Evolutionary conservation across 2,113 vertebrate species (phyloP), one percentile per base, ranked within the genome.

Genomic region (Argyrosomus japonicus): DNA sequence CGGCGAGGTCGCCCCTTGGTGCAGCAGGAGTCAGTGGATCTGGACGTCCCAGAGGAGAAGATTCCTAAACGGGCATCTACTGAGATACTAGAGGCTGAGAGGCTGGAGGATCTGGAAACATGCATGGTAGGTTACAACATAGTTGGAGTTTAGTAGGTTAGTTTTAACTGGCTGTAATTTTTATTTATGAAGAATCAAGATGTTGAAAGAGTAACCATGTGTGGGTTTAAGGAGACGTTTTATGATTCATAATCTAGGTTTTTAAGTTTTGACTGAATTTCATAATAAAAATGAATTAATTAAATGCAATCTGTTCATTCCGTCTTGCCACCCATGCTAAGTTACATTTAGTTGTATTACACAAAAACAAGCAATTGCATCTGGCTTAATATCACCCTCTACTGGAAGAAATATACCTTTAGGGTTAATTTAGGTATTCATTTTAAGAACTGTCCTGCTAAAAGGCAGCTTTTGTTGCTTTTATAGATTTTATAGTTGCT

Each of bases 71-170:
- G 96, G 68, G 93, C 95, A 0, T 77, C 95, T 2, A 86, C 96
- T 25, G 97, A 98, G 69, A 63, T 97, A 27, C 95, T 97, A 10
- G 98, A 99, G 89, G 95, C 95, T 18, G 98, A 99, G 84, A 95
- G 96, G 71, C 90, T 99, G 75, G 98, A 99, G 21, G 98, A 99
- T 48, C 93, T 98, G 68, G 98, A 99, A 75, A 95, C 97, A 0
- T 99, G 98, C 93, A 97, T 99, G 98, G 98, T 99, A 97, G 94
- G 95, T 45, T 36, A 40, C 5, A 3, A 14, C 17, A 1, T 60
- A 47, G 5, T 7, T 27, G 6, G 19, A 29, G 23, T 8, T 21
- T 36, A 47, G n/a, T 21, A 11, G n/a, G 18, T 45, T 40, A 40
- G 11, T 40, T 51, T 72, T n/a, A 57, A 27, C 62, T 36, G 14